Conservation (phyloP, 2,888 invertebrate species). For the Buathra laborator region DNA sequence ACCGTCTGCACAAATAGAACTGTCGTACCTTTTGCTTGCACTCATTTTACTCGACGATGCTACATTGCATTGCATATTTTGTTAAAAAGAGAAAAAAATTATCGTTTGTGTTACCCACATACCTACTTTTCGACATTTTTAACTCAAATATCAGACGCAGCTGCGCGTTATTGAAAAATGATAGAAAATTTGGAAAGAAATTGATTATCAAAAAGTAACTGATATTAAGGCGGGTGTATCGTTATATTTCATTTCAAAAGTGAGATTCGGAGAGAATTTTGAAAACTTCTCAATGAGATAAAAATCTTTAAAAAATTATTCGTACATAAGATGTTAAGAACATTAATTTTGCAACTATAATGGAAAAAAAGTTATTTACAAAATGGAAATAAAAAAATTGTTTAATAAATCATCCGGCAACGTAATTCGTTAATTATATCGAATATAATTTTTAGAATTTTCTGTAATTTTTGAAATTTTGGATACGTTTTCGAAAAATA, state of each 20-base stretch:
- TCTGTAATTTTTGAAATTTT: no score
- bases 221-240: no score
- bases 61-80: constrained; percentile 46
- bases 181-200: no score
- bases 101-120: constrained; percentile 47
- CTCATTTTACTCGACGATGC: constrained; percentile 40
- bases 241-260: background rate
- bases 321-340: no score
- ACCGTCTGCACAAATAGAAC: constrained; percentile 16
- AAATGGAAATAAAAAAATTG: background rate
- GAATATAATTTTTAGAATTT: no score
- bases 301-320: background rate
- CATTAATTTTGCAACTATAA: background rate
- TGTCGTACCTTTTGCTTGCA: constrained; percentile 12
- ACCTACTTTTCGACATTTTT: constrained; percentile 36
- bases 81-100: constrained; percentile 7
- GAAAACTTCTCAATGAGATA: background rate
- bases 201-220: no score
- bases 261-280: background rate
- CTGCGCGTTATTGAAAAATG: background rate
- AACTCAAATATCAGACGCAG: background rate
- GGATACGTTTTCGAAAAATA: no score
- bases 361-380: no score
- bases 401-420: background rate
- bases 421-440: no score